These are phyloP conservation scores for Rhynchonema sp. DNA, from an alignment of 2,888 invertebrate genomes.

Conservation along the genomic window DNA sequence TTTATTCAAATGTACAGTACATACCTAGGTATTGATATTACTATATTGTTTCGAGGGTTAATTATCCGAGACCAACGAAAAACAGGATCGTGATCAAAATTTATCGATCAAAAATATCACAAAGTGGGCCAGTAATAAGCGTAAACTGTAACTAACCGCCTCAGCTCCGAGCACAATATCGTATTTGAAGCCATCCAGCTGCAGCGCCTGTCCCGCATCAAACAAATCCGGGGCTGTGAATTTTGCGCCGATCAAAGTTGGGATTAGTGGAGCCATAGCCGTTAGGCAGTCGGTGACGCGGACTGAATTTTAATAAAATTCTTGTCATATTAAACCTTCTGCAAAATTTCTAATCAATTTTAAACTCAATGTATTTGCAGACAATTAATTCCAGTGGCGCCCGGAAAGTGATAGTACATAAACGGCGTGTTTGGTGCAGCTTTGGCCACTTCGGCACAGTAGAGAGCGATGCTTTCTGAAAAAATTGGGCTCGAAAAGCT, in stretches of 20 bases:
- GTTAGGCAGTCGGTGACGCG: background rate
- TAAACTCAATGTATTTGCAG: background rate
- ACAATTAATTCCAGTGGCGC: background rate
- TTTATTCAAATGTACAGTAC: too few relatives aligned
- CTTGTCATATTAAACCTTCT: background rate
- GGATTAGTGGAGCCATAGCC: background rate
- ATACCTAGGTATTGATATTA: too few relatives aligned
- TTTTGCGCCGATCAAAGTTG: background rate
- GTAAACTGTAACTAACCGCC: background rate
- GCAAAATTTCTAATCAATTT: background rate
- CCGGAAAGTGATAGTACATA: slow-evolving; percentile 1
- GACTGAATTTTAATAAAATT: background rate
- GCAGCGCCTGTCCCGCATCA: background rate
- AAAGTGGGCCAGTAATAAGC: background rate
- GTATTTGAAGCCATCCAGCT: background rate
- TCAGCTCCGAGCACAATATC: slow-evolving; percentile 1
- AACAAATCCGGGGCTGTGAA: background rate
- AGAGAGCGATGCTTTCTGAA: background rate
- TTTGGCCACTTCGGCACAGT: background rate
- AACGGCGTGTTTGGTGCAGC: background rate
- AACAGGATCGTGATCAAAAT: too few relatives aligned
- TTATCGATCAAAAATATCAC: too few relatives aligned
- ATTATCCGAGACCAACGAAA: too few relatives aligned
- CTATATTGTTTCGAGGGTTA: too few relatives aligned
- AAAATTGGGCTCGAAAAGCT: background rate